A percentile compares a stretch with the other conserved stretches of the same genome.
phyloP scores from a whole-genome alignment of 2,888 invertebrate species.

The Apodemia duryi region DNA sequence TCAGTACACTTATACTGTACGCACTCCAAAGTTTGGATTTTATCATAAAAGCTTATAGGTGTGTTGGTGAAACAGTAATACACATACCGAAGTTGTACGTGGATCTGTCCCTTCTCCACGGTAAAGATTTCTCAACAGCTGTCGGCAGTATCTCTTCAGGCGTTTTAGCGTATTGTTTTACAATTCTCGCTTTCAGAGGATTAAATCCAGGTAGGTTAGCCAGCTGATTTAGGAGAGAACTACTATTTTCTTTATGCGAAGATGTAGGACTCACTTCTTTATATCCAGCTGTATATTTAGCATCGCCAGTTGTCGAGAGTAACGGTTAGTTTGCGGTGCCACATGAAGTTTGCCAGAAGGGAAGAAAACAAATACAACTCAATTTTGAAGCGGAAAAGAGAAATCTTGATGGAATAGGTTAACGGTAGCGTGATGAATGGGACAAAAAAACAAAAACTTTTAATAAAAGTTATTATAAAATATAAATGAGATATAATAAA shows the following conservation, averaged over 20 bases:
- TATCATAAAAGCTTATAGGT: conserved; percentile 23
- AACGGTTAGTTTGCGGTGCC: conserved; percentile 66
- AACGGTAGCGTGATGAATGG: conserved; percentile 8
- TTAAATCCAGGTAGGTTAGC: conserved; percentile 84
- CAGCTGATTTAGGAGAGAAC: conserved; percentile 84
- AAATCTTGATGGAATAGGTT: conserved; percentile 23
- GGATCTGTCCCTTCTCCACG: conserved; percentile 90
- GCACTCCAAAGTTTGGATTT: conserved; percentile 4
- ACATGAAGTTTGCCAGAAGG: conserved; percentile 76
- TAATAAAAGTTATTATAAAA: neutral
- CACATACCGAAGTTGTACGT: conserved; percentile 86
- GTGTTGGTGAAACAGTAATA: conserved; percentile 28
- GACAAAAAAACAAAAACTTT: neutral
- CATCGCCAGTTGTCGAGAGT: conserved; percentile 63
- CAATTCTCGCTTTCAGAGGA: conserved; percentile 84
- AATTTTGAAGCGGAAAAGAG: conserved; percentile 60
- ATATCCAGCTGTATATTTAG: conserved; percentile 65
- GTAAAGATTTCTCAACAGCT: conserved; percentile 89
- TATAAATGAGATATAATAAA: conserved; percentile 11
- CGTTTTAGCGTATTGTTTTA: conserved; percentile 83
- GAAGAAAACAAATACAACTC: conserved; percentile 75
- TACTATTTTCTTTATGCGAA: conserved; percentile 82
- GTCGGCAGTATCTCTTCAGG: conserved; percentile 83
- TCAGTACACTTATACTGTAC: conserved; percentile 3
- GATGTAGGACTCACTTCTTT: conserved; percentile 77